Evolutionary conservation across 2,113 vertebrate genomes (phyloP), one percentile per base, ranked within the genome.

Genomic region (Turdus rufiventris): DNA sequence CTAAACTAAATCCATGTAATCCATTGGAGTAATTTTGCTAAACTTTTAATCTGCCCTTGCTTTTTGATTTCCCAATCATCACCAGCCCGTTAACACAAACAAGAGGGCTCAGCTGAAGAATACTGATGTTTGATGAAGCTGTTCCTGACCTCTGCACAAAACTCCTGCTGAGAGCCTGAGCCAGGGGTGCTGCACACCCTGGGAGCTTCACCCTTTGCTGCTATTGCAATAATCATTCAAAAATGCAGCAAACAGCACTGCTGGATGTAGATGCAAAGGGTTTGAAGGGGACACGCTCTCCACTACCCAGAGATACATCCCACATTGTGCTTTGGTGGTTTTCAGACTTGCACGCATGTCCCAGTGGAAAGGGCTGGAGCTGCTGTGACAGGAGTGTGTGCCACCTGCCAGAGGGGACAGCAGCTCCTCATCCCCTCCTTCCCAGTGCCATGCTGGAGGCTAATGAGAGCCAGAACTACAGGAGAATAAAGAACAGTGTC

Each of bases 401-500:
- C 45, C 77, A 61, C 47, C 80, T 80, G 85, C 88, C 38, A 45
- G 34, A 38, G 18, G 62, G 36, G 47, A 16, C 4, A 5, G 0
- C 10, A 75, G 4, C 18, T 10, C 2, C 2, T 9, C 3, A 20
- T 8, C 25, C 60, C 60, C 65, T 54, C 54, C n/a, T 18, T 2
- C 16, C 38, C 43, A 2, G 36, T 15, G 47, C 14, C 18, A 50
- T 2, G 29, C 51, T 53, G 74, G 43, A 81, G 26, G 48, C 43
- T 70, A 74, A 80, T 2, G 42, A 88, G 73, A 60, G 29, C 74
- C 85, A 82, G 48, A 91, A 36, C 29, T 83, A 63, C 18, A n/a
- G 53, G 53, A 63, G 91, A 85, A 81, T 33, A 62, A 71, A 85
- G 74, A 89, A 81, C 68, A 87, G 48, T 56, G 68, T 42, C 84